Evolutionary conservation across 92 coral and sea anemone species (phyloP).

Genomic region (Virgularia gustaviana): DNA sequence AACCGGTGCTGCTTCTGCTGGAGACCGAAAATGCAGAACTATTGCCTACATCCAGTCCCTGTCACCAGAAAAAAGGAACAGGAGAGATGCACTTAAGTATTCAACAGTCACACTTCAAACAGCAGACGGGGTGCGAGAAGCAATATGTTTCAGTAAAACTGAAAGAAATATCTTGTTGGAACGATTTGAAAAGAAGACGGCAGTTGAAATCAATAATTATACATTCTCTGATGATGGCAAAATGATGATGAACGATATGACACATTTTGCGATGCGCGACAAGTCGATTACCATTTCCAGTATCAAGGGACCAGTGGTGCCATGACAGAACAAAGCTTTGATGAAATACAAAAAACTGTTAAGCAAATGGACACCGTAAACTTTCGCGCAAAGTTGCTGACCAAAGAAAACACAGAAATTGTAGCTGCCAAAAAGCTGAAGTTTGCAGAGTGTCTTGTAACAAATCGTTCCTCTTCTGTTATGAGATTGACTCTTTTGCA

Average conservation of each 20-base stretch:
- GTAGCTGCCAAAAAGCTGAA: constrained; percentile 19
- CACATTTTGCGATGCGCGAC: constrained; percentile 31
- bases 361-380: constrained; percentile 29
- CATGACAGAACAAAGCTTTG: constrained; percentile 3
- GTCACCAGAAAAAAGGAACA: constrained; percentile 38
- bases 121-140: constrained; percentile 14
- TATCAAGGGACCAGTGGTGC: constrained; percentile 19
- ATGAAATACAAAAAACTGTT: not conserved
- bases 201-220: constrained; percentile 24
- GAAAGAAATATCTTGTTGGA: constrained; percentile 31
- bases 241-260: constrained; percentile 45
- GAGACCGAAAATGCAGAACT: not conserved
- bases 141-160: constrained; percentile 37
- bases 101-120: constrained; percentile 24
- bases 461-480: constrained; percentile 32
- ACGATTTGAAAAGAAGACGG: constrained; percentile 41
- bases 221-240: constrained; percentile 6
- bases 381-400: constrained; percentile 27
- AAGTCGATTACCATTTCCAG: constrained; percentile 35
- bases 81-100: constrained; percentile 4
- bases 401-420: constrained; percentile 25
- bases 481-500: constrained; percentile 33
- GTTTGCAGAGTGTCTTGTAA: constrained; percentile 21
- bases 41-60: constrained; percentile 38
- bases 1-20: constrained; percentile 1